Conservation (phyloP, 2,113 vertebrate genomes). For the Chaetodon trifascialis region DNA sequence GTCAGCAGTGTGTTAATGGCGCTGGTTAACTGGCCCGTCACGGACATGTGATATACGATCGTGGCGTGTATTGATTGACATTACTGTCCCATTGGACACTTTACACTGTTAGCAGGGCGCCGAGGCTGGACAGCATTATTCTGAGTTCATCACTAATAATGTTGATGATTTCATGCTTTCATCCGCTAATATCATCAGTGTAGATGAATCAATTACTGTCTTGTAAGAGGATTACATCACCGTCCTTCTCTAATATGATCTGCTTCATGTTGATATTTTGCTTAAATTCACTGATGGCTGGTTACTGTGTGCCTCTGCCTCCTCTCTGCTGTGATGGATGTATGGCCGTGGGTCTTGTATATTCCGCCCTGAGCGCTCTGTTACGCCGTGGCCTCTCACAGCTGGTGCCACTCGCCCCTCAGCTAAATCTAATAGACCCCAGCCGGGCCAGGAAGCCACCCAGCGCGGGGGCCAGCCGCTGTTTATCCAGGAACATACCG, state of each 20-base stretch:
- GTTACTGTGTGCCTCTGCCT: not conserved
- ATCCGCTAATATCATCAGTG: not conserved
- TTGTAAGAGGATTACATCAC: constrained; percentile 11
- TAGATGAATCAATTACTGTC: not conserved
- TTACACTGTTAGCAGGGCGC: not conserved
- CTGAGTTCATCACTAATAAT: not conserved
- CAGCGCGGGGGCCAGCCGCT: constrained; percentile 23
- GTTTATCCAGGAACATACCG: constrained; percentile 62
- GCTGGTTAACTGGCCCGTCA: constrained; percentile 4
- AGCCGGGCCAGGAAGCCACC: constrained; percentile 26
- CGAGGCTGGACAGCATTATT: not conserved
- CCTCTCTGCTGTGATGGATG: constrained; percentile 32
- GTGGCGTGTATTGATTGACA: constrained; percentile 37
- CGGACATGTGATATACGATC: constrained; percentile 6
- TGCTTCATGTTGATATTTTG: not conserved
- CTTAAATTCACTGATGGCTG: not conserved
- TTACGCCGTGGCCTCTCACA: constrained; percentile 50
- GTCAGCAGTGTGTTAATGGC: constrained; percentile 22
- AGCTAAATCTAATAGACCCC: constrained; percentile 36
- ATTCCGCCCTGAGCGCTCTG: constrained; percentile 37
- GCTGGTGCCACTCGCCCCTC: constrained; percentile 60
- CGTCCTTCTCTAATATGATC: too few relatives aligned
- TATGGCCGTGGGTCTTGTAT: constrained; percentile 21
- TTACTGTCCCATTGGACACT: rapidly evolving
- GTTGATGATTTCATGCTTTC: not conserved